Evolutionary conservation across 35 echinoderm and acorn worm genomes (phyloP), one percentile per base, ranked within the genome.

Genomic region (Lytechinus pictus): DNA sequence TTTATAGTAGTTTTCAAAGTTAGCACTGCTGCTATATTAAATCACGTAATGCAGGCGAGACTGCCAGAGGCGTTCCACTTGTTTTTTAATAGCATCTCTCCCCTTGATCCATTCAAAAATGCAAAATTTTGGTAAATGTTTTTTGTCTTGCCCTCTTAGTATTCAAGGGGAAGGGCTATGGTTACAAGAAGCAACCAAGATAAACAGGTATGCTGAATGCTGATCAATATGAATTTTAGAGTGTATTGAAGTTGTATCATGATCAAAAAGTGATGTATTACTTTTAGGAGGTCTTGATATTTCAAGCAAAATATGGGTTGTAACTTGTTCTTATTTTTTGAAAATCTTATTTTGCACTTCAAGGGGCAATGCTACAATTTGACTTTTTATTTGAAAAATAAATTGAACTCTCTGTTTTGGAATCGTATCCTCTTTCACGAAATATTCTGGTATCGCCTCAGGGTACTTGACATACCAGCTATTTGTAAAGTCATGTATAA

Each of bases 91-190:
- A 44, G 33, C 33, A 44, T 44, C 33, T 44, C 33, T 44, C 33
- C 33, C 33, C 33, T 44, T 79, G 14, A 9, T 11, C 56, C 24
- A 24, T 24, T 24, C 66, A 16, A 90, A 14, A 10, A 90, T 4
- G 10, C 13, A 27, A 21, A 16, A 54, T 19, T 10, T 90, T 89
- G 6, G 9, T 29, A 27, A 8, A 52, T 29, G 27, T 28, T 90
- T n/a, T 54, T 90, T 33, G 14, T 90, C 11, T 52, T 10, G 8
- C 12, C 52, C 2, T 52, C 3, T 90, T 90, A 90, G 88, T 21
- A 52, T 90, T 90, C 88, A 90, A 28, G 88, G 13, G 88, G 88
- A 44, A 90, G 52, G 52, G 88, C 88, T 90, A 90, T 90, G 29
- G 88, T 90, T 11, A 90, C 88, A 90, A 90, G 88, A 54, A 52